Conservation (phyloP, 1,140 invertebrate genomes). For the Lepidurus arcticus region DNA sequence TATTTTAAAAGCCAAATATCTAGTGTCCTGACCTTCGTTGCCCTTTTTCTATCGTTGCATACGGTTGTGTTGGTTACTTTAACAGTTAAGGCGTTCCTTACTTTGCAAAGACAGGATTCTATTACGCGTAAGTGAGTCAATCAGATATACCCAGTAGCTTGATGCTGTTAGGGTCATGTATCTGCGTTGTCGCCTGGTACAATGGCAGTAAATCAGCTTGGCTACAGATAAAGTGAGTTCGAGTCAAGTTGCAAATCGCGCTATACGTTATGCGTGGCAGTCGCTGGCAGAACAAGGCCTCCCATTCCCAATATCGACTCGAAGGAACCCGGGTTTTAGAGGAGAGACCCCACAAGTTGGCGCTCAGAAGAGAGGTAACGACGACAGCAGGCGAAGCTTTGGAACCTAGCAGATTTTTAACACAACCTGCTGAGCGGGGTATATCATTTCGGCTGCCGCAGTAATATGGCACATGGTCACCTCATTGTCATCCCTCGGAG, state of each 20-base stretch:
- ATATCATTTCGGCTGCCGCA: not conserved
- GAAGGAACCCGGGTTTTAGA: not conserved
- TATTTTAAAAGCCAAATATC: too few relatives aligned
- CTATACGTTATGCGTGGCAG: not conserved
- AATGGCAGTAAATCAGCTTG: slow-evolving; percentile 14
- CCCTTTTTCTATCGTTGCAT: too few relatives aligned
- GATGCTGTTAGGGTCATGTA: not conserved
- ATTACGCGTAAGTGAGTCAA: not conserved
- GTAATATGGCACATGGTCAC: slow-evolving; percentile 21
- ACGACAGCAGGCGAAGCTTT: not conserved
- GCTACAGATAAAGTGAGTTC: not conserved
- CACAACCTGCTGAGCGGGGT: not conserved
- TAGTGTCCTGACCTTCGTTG: too few relatives aligned
- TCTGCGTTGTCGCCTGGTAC: not conserved
- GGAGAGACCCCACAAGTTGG: not conserved
- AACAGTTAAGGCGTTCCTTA: too few relatives aligned
- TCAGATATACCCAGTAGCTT: slow-evolving; percentile 1
- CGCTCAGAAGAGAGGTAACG: not conserved
- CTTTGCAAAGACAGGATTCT: not conserved
- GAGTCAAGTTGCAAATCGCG: slow-evolving; percentile 1
- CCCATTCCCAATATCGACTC: not conserved
- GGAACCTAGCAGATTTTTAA: not conserved
- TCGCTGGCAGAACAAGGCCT: not conserved
- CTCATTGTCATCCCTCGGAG: slow-evolving; percentile 4
- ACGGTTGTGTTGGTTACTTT: too few relatives aligned